Base-by-base conservation (phyloP, 2,888 invertebrate genomes). In the Nemotelus nigrinus region DNA sequence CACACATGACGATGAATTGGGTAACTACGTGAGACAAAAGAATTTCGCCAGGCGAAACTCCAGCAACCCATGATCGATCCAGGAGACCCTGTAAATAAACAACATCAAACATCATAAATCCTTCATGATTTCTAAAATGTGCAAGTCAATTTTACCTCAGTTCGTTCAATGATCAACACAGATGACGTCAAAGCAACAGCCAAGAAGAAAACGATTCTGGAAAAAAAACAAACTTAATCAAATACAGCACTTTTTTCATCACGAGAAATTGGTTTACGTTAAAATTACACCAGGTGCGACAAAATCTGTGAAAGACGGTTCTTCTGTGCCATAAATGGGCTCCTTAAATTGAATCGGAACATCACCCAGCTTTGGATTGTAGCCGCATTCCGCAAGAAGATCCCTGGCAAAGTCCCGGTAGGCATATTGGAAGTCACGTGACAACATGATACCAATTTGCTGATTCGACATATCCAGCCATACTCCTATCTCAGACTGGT, bases 381-480 rank as follows among this genome's bases (percentile, higher is more conserved):
- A 91, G 2, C 92, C 90, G 84, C 96, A 95, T 5, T 91, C 90
- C 25, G 88, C 86, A 2, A 97, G 87, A 72, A 96, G 87, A 78
- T 92, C 90, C 89, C 91, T 89, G 6, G 96, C 94, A 84, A 97
- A 97, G 85, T 93, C 92, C 84, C 96, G 90, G 87, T 96, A 97
- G 0, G 96, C 92, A 84, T 94, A 90, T 85, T 96, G 93, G 79
- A 97, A 90, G 85, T 95, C 94, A 79, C 96, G 88, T 86, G 96
- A 95, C 68, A 97, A 89, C 90, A 96, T 94, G 82, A 96, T 90
- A 0, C 96, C 95, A 82, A 98, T 96, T 89, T 97, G 97, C 86
- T 98, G 96, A 91, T 97, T 97, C 82, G 96, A 95, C 94, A 96
- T 95, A 86, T 97, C 97, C 78, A 96, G 90, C 94, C 95, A 95